Evolutionary conservation across 2,888 invertebrate genomes (phyloP).

Genomic region (Melipona bicolor): DNA sequence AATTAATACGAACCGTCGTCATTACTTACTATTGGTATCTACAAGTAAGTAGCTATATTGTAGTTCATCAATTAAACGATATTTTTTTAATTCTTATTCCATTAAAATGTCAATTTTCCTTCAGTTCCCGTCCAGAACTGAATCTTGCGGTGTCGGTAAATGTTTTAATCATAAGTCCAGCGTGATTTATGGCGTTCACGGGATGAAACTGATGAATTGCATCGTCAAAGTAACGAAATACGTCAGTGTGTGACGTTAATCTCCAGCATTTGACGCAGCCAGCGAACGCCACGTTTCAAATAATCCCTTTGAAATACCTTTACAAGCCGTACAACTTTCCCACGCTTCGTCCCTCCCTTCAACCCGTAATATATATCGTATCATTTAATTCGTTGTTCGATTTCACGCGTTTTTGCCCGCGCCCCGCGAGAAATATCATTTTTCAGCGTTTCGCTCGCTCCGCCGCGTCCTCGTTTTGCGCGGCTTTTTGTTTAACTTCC

Average conservation of each 20-base stretch:
- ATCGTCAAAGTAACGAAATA: constrained; percentile 18
- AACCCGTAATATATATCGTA: neutral
- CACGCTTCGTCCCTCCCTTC: neutral
- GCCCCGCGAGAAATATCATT: constrained; percentile 8
- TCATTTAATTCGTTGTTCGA: constrained; percentile 32
- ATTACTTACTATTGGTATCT: too few relatives aligned
- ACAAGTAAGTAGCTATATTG: neutral
- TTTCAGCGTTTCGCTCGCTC: constrained; percentile 5
- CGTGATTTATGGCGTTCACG: constrained; percentile 7
- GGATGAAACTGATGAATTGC: neutral
- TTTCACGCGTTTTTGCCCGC: constrained; percentile 17
- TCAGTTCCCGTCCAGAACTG: neutral
- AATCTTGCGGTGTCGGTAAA: neutral
- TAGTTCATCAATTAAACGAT: neutral
- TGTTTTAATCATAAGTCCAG: neutral
- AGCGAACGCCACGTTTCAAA: neutral
- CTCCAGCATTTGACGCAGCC: constrained; percentile 13
- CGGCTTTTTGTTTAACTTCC: constrained; percentile 13
- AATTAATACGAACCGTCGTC: neutral
- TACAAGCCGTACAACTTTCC: constrained; percentile 6
- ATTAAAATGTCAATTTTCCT: neutral
- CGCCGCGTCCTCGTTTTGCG: neutral
- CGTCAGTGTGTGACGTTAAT: constrained; percentile 20
- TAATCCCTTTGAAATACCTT: constrained; percentile 35
- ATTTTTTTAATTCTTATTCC: neutral